A percentile compares a stretch with the other conserved stretches of the same genome.
Conservation (phyloP, 2,888 invertebrate genomes). For the Pseudococcus jackbeardsleyi region DNA sequence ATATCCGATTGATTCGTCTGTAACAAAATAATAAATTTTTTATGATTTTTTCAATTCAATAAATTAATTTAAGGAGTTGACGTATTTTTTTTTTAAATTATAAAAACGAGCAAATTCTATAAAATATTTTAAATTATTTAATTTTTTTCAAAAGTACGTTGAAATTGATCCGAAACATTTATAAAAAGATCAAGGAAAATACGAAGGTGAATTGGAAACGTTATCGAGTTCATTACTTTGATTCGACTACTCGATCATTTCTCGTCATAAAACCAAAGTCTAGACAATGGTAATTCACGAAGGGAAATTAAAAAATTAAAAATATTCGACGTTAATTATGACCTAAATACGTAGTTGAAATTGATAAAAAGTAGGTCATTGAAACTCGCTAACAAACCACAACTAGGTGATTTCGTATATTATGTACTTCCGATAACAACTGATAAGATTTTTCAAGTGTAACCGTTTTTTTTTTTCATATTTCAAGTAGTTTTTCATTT, state of each 20-base stretch:
- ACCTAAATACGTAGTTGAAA: slow-evolving; percentile 29
- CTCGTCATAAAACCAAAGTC: neutral
- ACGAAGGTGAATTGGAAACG: neutral
- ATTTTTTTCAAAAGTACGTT: neutral
- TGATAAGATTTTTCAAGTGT: slow-evolving; percentile 54
- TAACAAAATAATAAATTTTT: slow-evolving; percentile 20
- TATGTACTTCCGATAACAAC: slow-evolving; percentile 29
- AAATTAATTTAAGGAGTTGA: too few relatives aligned
- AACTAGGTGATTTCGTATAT: slow-evolving; percentile 20
- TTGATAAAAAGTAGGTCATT: slow-evolving; percentile 42
- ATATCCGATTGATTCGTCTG: slow-evolving; percentile 14
- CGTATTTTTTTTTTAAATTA: neutral
- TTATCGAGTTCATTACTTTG: neutral
- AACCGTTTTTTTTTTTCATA: neutral
- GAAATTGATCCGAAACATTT: neutral
- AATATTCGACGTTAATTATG: slow-evolving; percentile 10
- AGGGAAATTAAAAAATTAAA: neutral
- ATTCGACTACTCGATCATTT: neutral
- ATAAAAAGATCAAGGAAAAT: neutral
- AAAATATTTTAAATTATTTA: neutral
- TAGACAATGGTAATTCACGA: neutral
- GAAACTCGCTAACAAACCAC: slow-evolving; percentile 47
- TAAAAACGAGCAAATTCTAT: neutral
- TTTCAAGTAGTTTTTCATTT: slow-evolving; percentile 31
- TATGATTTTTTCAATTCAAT: neutral